These are phyloP conservation scores for Uropetala carovei DNA, from an alignment of 2,888 invertebrate genomes.

Conservation along the genomic window DNA sequence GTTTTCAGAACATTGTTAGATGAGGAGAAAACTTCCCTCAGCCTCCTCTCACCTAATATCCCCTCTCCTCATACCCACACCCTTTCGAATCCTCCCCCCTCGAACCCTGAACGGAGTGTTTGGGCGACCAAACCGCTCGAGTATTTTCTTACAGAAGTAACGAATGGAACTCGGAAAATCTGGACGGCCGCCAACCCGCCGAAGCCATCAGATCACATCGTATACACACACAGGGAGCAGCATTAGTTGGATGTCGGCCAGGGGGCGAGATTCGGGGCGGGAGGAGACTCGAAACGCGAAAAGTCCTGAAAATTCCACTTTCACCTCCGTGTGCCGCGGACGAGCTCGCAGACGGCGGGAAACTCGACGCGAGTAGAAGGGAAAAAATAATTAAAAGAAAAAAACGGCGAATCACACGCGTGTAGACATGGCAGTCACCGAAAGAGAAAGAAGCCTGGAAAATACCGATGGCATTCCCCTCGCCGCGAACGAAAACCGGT, in stretches of 20 bases:
- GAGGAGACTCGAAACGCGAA: not conserved
- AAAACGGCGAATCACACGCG: no score
- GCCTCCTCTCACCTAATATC: no score
- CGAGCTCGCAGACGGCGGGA: no score
- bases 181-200: not conserved
- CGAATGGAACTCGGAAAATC: conserved; percentile 25
- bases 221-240: not conserved
- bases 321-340: not conserved
- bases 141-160: not conserved
- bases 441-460: not conserved
- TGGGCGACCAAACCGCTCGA: not conserved
- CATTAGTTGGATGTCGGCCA: not conserved
- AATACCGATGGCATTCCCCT: no score
- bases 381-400: no score
- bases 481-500: not conserved
- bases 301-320: conserved; percentile 8
- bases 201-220: not conserved
- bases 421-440: not conserved
- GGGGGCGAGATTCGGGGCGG: not conserved
- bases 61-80: not conserved
- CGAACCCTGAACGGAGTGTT: not conserved
- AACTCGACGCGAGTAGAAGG: no score
- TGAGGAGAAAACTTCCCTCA: no score
- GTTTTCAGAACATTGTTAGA: no score
- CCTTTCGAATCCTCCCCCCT: no score